Conservation (phyloP, 2,797 vertebrate genomes). For the Muraenolepis orangiensis region DNA sequence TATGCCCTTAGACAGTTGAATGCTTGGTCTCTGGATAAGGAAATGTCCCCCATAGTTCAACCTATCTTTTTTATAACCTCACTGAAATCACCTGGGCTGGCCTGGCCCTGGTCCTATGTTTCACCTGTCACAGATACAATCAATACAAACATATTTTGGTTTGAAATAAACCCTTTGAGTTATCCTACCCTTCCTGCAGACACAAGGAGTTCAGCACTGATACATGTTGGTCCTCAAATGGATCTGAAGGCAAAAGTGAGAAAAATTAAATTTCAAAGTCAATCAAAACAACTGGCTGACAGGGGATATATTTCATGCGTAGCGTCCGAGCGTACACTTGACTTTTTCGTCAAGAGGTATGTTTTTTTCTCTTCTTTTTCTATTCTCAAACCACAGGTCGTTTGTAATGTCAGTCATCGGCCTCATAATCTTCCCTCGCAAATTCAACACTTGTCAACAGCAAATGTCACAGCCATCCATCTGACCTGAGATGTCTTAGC, state of each 20-base stretch:
- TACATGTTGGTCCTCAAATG: neutral
- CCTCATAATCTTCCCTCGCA: constrained; percentile 42
- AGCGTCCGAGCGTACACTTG: constrained; percentile 47
- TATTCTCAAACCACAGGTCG: constrained; percentile 42
- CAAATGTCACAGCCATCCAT: constrained; percentile 57
- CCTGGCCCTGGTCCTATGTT: constrained; percentile 9
- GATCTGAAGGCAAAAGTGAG: neutral
- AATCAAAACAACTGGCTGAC: constrained; percentile 40
- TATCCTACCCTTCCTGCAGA: neutral
- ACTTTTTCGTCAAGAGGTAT: constrained; percentile 59
- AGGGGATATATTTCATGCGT: constrained; percentile 43
- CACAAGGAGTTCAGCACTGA: neutral
- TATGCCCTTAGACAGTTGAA: neutral
- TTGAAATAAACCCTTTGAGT: neutral
- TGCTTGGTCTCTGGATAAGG: neutral
- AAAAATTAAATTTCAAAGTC: constrained; percentile 23
- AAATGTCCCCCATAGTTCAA: neutral
- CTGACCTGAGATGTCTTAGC: constrained; percentile 51
- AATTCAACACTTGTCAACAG: constrained; percentile 56
- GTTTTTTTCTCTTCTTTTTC: constrained; percentile 41
- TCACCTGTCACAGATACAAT: constrained; percentile 19
- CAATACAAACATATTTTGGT: neutral
- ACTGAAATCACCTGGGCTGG: neutral
- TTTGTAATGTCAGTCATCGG: constrained; percentile 59
- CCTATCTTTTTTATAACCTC: neutral